Evolutionary conservation across 2,797 vertebrate genomes (phyloP), one percentile per base, ranked within the genome.

Genomic region (Menidia menidia): DNA sequence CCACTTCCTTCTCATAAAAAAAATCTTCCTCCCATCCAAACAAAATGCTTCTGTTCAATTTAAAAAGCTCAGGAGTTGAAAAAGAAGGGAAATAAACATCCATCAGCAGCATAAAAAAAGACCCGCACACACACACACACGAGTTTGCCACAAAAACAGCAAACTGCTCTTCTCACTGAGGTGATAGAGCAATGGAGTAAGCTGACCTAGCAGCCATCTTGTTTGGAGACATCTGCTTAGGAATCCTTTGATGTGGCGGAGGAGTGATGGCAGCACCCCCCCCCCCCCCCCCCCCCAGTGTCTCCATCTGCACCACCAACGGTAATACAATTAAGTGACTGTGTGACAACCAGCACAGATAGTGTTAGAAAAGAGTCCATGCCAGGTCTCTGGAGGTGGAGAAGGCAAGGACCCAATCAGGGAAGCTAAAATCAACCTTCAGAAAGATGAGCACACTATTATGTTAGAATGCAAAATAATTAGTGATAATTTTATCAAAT

Each of bases 171-270:
- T 77, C 64, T 83, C 81, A 71, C 75, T 31, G 69, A 73, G 55
- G 64, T 84, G 75, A 87, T 62, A 86, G 75, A 81, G 83, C 68
- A 76, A 87, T 62, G 86, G 75, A 81, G 83, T 70, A 74, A 82
- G 79, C 68, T 78, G 78, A 85, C 84, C 82, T 83, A 84, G 80
- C 73, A 82, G 83, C 86, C 87, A 91, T 89, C 86, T 89, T 91
- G 87, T 90, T 86, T 79, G 31, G 75, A 84, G 79, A 83, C 88
- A 86, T 88, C 88, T 85, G 84, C 84, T 87, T 60, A 79, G 78
- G 81, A 89, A 84, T 85, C 81, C 82, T 87, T 89, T 85, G 85
- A 89, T 75, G 86, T 88, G 60, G 64, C 68, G 69, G 58, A 75
- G 79, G 69, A 77, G 64, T 58, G 67, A 81, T 77, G 77, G 71